A percentile compares a stretch with the other conserved stretches of the same genome.
Evolutionary conservation across 2,113 vertebrate genomes (phyloP).

Genomic region (Xenotilapia leptura): DNA sequence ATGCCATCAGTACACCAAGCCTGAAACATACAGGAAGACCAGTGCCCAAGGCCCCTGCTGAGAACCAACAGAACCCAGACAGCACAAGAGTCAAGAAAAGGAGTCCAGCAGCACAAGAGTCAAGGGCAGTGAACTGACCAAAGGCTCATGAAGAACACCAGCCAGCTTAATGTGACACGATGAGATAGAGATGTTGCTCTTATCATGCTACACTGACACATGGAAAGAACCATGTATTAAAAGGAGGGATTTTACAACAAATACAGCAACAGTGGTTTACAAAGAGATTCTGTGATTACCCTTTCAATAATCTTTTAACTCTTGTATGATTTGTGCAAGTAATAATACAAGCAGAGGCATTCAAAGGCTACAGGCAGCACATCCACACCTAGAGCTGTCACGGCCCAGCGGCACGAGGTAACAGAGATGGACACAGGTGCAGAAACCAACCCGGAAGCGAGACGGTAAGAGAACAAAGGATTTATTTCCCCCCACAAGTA

Average conservation of each 20-base stretch:
- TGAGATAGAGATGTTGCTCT: background rate
- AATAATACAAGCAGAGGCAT: rapidly evolving
- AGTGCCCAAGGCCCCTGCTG: rapidly evolving
- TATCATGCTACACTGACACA: background rate
- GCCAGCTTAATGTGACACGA: background rate
- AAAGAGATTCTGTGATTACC: background rate
- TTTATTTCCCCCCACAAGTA: no score
- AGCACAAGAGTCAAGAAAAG: background rate
- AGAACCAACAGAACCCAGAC: background rate
- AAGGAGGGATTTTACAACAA: background rate
- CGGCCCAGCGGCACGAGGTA: no score
- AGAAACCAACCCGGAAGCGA: no score
- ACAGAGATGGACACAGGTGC: no score
- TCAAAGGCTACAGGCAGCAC: background rate
- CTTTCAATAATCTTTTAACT: background rate
- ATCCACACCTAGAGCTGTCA: rapidly evolving
- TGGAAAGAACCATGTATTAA: background rate
- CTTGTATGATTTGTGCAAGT: background rate
- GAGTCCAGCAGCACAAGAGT: background rate
- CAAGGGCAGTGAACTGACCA: rapidly evolving
- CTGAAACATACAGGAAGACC: rapidly evolving
- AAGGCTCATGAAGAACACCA: rapidly evolving
- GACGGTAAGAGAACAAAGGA: no score
- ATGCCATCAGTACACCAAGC: rapidly evolving
- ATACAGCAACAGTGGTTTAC: background rate